A percentile compares a stretch with the other conserved stretches of the same genome.
These are phyloP conservation scores for Scaptomyza hsui DNA, from an alignment of 1,140 invertebrate genomes.

Conservation along the genomic window DNA sequence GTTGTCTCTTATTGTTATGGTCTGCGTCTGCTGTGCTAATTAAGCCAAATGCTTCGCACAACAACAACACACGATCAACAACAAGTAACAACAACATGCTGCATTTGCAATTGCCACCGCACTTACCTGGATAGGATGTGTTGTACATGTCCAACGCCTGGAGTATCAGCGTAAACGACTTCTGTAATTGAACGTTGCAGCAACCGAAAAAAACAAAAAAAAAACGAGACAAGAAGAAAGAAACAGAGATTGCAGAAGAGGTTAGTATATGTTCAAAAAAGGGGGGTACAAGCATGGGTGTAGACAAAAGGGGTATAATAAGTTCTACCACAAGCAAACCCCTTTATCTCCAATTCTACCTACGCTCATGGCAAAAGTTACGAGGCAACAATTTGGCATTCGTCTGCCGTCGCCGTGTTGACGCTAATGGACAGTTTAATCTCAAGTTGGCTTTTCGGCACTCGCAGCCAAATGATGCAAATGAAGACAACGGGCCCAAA, in stretches of 20 bases:
- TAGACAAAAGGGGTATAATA: not conserved
- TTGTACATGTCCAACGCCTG: conserved; percentile 94
- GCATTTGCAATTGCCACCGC: conserved; percentile 69
- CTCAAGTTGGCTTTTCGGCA: conserved; percentile 46
- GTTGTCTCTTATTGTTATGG: conserved; percentile 53
- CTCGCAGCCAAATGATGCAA: conserved; percentile 53
- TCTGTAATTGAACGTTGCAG: conserved; percentile 86
- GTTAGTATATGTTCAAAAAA: not conserved
- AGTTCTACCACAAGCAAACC: too few species aligned
- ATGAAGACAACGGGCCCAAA: conserved; percentile 64
- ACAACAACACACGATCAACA: conserved; percentile 56
- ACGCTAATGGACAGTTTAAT: conserved; percentile 82
- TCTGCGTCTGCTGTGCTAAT: conserved; percentile 59
- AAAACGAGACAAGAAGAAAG: conserved; percentile 25
- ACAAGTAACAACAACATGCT: conserved; percentile 16
- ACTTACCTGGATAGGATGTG: conserved; percentile 88
- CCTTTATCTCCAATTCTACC: not conserved
- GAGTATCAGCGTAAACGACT: conserved; percentile 95
- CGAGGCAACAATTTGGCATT: conserved; percentile 33
- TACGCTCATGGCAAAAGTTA: not conserved
- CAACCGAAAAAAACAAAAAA: conserved; percentile 29
- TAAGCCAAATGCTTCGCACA: conserved; percentile 68
- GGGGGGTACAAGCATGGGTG: too few species aligned
- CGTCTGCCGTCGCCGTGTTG: conserved; percentile 47
- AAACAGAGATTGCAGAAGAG: not conserved